Base-by-base conservation (phyloP, 2,888 invertebrate genomes). In the Pseudanteris insignis region DNA sequence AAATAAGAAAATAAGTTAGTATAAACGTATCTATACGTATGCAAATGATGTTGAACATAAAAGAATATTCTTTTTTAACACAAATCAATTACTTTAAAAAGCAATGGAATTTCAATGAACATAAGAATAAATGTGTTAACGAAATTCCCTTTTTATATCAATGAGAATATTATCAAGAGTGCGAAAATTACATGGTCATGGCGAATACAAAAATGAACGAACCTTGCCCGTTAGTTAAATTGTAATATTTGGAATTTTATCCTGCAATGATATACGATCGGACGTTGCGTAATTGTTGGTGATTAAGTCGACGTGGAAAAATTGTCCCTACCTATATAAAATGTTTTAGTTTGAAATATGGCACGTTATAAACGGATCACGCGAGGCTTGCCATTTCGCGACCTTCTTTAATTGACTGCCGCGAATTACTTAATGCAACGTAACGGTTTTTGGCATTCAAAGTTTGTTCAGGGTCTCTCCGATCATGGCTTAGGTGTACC, bases 381-480 rank as follows among this genome's bases (percentile, higher is more conserved):
- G 53, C 50, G 57, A 57, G 62, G 43, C 13, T 57, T 63, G 47
- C 48, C 63, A 57, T 58, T 51, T 62, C 41, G 47, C 57, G 53
- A 63, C 63, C 57, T 53, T 63, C 51, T 37, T 62, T 63, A 63
- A 63, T 63, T 58, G 63, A 63, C 58, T 46, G 62, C 57, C 41
- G 62, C 51, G 62, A 62, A 62, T 62, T 62, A 62, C 51, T 62
- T 57, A 62, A 57, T 63, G 51, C 57, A 53, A 58, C 37, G 43
- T 63, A 63, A 63, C 63, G 63, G 63, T 63, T 63, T 63, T 63
- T 46, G 62, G 57, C 62, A 58, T 63, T 58, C 57, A 62, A 55
- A 41, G 46, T 62, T 57, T 29, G 57, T 33, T 57, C 44, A 57
- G 51, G 53, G 62, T 48, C 50, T 46, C 26, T 32, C 14, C 30